Evolutionary conservation across 2,797 vertebrate genomes (phyloP).

Genomic region (Premnoplex brunnescens): DNA sequence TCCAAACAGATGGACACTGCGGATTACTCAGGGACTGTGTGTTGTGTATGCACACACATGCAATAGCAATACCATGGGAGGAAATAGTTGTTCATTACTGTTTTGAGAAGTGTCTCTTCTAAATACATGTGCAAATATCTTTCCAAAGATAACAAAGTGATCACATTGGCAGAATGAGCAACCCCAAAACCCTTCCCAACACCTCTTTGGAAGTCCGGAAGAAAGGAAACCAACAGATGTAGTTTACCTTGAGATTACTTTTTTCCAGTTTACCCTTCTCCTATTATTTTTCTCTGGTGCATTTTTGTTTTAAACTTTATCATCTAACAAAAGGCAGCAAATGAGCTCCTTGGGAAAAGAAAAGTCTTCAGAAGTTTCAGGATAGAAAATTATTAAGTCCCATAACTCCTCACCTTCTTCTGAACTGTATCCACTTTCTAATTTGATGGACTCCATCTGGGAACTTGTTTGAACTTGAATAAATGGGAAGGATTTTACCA

Average conservation of each 20-base stretch:
- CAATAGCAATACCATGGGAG: neutral
- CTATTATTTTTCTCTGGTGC: neutral
- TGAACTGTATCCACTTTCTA: neutral
- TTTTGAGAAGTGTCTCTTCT: neutral
- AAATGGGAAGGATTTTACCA: neutral
- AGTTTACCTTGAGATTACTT: neutral
- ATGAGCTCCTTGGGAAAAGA: neutral
- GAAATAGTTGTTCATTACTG: neutral
- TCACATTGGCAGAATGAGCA: neutral
- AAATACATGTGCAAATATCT: neutral
- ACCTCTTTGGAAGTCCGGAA: neutral
- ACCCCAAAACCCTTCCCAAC: neutral
- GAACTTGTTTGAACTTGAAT: constrained; percentile 7
- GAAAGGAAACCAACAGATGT: neutral
- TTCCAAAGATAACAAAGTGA: neutral
- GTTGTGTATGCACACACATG: neutral
- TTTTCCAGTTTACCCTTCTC: neutral
- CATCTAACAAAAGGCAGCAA: neutral
- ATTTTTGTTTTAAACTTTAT: neutral
- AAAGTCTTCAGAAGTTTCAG: neutral
- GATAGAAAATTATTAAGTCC: neutral
- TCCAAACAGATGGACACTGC: neutral
- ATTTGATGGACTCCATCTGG: neutral
- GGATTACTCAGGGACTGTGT: neutral
- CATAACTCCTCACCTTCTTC: neutral